Conservation (phyloP, 2,797 vertebrate genomes). For the Anableps anableps region DNA sequence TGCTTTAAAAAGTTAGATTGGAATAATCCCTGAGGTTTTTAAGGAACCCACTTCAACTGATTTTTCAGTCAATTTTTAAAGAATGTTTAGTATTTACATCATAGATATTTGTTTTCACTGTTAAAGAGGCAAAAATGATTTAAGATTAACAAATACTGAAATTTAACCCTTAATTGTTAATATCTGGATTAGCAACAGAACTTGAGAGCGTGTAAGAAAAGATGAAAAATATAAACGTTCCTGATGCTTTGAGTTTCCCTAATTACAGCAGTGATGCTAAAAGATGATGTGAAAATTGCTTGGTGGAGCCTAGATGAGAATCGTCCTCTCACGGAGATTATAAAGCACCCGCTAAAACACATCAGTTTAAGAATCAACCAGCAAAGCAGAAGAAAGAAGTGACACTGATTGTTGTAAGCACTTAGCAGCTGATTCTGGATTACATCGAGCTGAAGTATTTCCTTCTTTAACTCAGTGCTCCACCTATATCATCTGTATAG, state of each 20-base stretch:
- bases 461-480: background rate
- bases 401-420: slow-evolving; percentile 43
- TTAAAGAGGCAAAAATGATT: slow-evolving; percentile 7
- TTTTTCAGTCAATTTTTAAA: background rate
- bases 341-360: slow-evolving; percentile 44
- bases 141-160: slow-evolving; percentile 26
- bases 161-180: slow-evolving; percentile 46
- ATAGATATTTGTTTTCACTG: background rate
- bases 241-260: slow-evolving; percentile 20
- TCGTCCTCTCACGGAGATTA: slow-evolving; percentile 37
- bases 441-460: slow-evolving; percentile 11
- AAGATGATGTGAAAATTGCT: slow-evolving; percentile 44
- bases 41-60: slow-evolving; percentile 5
- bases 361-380: slow-evolving; percentile 51
- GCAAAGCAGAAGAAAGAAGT: slow-evolving; percentile 22
- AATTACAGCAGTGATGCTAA: slow-evolving; percentile 52
- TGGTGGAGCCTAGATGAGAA: slow-evolving; percentile 53
- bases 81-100: background rate
- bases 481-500: background rate
- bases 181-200: slow-evolving; percentile 29
- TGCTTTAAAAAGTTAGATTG: background rate
- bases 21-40: slow-evolving; percentile 8
- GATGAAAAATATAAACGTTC: slow-evolving; percentile 49
- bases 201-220: slow-evolving; percentile 29
- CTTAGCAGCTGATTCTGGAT: slow-evolving; percentile 54